Base-by-base conservation (phyloP, 2,888 invertebrate genomes). In the Watsonalla cultraria region DNA sequence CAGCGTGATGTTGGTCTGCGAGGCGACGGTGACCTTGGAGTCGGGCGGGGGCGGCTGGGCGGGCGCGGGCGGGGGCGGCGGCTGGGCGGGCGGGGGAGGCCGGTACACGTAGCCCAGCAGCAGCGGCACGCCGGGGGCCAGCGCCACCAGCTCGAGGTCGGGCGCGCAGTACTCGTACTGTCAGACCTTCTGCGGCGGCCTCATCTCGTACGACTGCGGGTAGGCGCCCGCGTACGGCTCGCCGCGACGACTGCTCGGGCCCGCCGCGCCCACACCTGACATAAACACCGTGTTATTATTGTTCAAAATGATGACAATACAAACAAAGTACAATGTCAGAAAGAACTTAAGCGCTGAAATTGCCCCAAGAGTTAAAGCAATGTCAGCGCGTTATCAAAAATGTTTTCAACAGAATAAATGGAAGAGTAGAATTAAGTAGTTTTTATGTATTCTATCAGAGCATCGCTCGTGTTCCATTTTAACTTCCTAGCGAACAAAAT, bases 171-270 rank as follows among this genome's bases (percentile, higher is more conserved):
- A 83, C 69, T 78, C 82, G 87, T 86, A 85, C 80, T 86, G 90
- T 90, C 90, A 90, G 80, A 88, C 94, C 88, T 95, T 95, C 80
- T 94, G 94, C 76, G 93, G 89, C 56, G 93, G 92, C 60, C 94
- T 93, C 94, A 95, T 94, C 91, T 95, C 95, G 89, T 94, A 94
- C 72, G 93, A 91, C 81, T 93, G 92, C 72, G 93, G 93, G 89
- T 95, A 95, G 57, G 95, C 95, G 71, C 94, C 94, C 61, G 95
- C 95, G 87, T 95, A 95, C 57, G 94, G 90, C 81, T 94, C 94
- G 85, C 92, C 76, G 75, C 91, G 88, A 66, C 81, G 79, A 68
- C 85, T 86, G 70, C 88, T 88, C 51, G 91, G 86, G 33, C 91
- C 84, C 55, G 86, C 81, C 60, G 86, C 86, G 65, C 92, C 92